A percentile compares a stretch with the other conserved stretches of the same genome.
These are phyloP conservation scores for Labia minor DNA, from an alignment of 2,888 invertebrate species.

Conservation along the genomic window DNA sequence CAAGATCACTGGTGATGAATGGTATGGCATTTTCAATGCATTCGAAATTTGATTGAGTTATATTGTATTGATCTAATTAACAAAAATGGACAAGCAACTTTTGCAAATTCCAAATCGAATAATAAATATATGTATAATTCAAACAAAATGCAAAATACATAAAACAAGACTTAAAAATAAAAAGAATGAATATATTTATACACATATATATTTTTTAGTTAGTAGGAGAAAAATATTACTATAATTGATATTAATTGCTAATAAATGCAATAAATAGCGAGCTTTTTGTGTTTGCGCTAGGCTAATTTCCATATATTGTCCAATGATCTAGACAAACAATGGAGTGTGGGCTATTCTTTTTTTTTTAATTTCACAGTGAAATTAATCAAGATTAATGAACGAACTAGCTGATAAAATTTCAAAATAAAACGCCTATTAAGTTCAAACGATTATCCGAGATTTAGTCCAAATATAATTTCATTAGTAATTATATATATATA, in stretches of 20 bases:
- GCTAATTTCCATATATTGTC: background rate
- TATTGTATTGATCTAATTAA: too few relatives aligned
- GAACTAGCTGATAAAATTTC: too few relatives aligned
- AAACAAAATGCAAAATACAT: background rate
- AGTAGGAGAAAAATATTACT: background rate
- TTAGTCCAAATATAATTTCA: too few relatives aligned
- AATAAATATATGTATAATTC: too few relatives aligned
- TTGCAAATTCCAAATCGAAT: too few relatives aligned
- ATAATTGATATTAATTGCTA: background rate
- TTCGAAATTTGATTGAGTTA: too few relatives aligned
- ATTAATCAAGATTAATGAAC: background rate
- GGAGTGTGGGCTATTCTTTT: background rate
- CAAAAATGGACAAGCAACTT: too few relatives aligned
- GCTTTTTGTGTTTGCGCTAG: background rate
- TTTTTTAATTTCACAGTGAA: background rate
- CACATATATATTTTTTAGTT: background rate
- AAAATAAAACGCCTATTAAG: too few relatives aligned
- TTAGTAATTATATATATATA: too few relatives aligned
- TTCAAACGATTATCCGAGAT: too few relatives aligned
- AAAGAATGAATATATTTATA: background rate
- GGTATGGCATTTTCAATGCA: too few relatives aligned
- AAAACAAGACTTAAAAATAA: background rate
- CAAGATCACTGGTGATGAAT: too few relatives aligned
- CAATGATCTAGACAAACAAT: background rate
- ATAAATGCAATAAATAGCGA: background rate